These are phyloP conservation scores for Marasmarcha lunaedactyla DNA, from an alignment of 2,888 invertebrate genomes.

Conservation along the genomic window DNA sequence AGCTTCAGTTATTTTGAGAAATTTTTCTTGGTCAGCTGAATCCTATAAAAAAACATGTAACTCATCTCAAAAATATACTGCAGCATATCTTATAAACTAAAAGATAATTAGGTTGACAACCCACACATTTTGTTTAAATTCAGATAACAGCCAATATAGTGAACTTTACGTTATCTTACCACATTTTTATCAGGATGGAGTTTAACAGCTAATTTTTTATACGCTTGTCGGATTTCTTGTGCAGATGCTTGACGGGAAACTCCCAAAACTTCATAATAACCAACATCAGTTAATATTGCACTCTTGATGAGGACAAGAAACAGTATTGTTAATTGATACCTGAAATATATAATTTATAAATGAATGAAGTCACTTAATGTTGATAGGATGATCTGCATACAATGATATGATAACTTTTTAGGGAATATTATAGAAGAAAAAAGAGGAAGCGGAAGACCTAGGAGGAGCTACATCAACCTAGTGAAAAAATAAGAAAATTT, in stretches of 20 bases:
- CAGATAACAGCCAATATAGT: too few species aligned
- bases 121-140: too few species aligned
- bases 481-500: too few species aligned
- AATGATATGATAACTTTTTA: too few species aligned
- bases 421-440: too few species aligned
- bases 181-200: conserved; percentile 82
- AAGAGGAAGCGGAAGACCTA: too few species aligned
- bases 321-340: conserved; percentile 32
- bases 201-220: conserved; percentile 80
- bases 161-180: too few species aligned
- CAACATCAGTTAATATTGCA: conserved; percentile 38
- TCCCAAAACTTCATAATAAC: conserved; percentile 75
- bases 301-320: conserved; percentile 24
- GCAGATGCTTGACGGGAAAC: conserved; percentile 74
- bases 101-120: too few species aligned
- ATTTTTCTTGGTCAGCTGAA: conserved; percentile 78
- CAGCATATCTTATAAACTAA: too few species aligned
- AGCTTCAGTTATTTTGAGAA: conserved; percentile 83
- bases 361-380: too few species aligned
- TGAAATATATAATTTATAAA: conserved; percentile 22
- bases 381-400: too few species aligned
- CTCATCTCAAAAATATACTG: background rate
- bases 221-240: conserved; percentile 80
- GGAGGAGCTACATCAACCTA: too few species aligned
- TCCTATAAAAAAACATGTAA: conserved; percentile 73